Evolutionary conservation across 2,113 vertebrate genomes (phyloP), one percentile per base, ranked within the genome.

Genomic region (Cynocephalus volans): DNA sequence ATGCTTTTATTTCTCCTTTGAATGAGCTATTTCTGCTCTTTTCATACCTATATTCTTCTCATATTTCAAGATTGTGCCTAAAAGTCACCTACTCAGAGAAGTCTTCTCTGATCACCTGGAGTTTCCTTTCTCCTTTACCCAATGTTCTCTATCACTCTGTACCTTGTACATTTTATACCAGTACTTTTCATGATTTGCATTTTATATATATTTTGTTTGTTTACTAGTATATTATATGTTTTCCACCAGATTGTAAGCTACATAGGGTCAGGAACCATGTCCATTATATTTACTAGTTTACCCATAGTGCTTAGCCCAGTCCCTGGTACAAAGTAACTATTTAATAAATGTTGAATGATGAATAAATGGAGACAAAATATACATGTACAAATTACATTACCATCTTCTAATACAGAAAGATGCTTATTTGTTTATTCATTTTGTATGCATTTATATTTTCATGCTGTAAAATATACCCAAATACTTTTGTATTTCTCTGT

Each of bases 241-340:
- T 88, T n/a, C 50, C 48, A 93, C 48, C 73, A 58, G 26, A 84
- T 72, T 64, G 28, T 87, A 83, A 87, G 23, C 5, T 90, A 48
- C 23, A 87, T 17, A 93, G 26, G 24, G 33, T 93, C 62, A 77
- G 48, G 54, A 72, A 45, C 21, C 31, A 86, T 60, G 73, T 58
- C 26, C 65, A 84, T 92, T 88, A 70, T 88, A 90, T 90, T 90
- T 18, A 90, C 54, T 90, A 69, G 31, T 93, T 93, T 92, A 94
- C 65, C n/a, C 31, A 41, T 60, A 18, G n/a, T 75, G 24, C 23
- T 83, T 94, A 83, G 28, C 24, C 21, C 5, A 88, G 41, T 89
- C 1, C 75, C 58, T 64, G 9, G 45, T 54, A 73, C 26, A 83
- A 12, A 76, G 24, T 81, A 75, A 86, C 17, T 19, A 90, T 79